These are phyloP conservation scores for Neelides folsomi DNA, from an alignment of 2,888 invertebrate genomes.

Conservation along the genomic window DNA sequence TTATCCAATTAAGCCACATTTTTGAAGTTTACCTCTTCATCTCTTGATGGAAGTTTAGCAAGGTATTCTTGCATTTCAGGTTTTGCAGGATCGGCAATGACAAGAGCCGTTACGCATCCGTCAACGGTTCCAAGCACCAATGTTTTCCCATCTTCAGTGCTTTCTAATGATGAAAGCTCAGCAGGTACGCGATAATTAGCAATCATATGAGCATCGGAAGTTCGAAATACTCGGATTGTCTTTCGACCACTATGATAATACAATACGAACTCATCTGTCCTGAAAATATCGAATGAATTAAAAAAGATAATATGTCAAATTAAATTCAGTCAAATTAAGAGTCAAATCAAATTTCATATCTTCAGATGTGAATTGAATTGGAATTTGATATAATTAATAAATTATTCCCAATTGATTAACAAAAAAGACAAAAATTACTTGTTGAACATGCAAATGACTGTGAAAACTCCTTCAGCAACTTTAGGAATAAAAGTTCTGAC, in stretches of 20 bases:
- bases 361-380: too few species aligned
- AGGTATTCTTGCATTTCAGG: conserved; percentile 52
- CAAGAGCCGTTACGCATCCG: conserved; percentile 73
- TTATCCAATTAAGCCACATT: not conserved
- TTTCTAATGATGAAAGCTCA: conserved; percentile 73
- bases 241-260: conserved; percentile 94
- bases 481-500: conserved; percentile 82
- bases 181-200: conserved; percentile 86
- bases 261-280: conserved; percentile 80
- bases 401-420: too few species aligned
- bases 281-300: not conserved
- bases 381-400: too few species aligned
- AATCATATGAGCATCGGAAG: conserved; percentile 74
- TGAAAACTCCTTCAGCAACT: conserved; percentile 92
- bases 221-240: conserved; percentile 81
- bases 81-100: conserved; percentile 58
- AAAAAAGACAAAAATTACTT: conserved; percentile 39
- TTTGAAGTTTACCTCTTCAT: conserved; percentile 45
- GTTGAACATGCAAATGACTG: conserved; percentile 86
- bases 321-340: too few species aligned
- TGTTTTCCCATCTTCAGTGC: conserved; percentile 66
- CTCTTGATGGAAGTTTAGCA: conserved; percentile 54
- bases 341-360: too few species aligned
- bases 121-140: conserved; percentile 82
- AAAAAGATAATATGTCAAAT: too few species aligned